Percentiles rank a stretch among this genome's conserved stretches.
Conservation (phyloP, 2,797 vertebrate species). For the Thamnophis elegans region DNA sequence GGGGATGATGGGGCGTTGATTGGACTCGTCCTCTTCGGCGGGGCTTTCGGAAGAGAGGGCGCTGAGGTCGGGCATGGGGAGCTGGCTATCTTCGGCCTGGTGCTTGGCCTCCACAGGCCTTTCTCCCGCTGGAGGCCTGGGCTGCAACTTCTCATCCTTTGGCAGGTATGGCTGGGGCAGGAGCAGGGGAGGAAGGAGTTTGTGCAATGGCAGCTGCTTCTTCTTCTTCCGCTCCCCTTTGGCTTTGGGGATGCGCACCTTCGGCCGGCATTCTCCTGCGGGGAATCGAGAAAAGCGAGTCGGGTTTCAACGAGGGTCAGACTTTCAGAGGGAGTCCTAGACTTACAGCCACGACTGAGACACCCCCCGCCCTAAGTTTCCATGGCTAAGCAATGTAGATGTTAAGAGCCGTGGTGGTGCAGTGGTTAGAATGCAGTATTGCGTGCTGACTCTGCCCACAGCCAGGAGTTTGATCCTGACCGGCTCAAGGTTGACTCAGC, state of each 20-base stretch:
- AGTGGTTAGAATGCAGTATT: too few species aligned
- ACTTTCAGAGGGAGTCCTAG: neutral
- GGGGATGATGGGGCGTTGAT: constrained; percentile 72
- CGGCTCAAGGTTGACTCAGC: too few species aligned
- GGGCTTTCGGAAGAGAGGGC: constrained; percentile 50
- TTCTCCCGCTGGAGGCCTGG: neutral
- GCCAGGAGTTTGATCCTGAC: too few species aligned
- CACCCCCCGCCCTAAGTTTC: too few species aligned
- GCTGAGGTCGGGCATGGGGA: constrained; percentile 51
- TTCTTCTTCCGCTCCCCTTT: constrained; percentile 76
- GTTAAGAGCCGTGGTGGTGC: neutral
- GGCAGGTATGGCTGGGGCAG: fast-evolving
- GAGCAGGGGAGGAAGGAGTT: neutral
- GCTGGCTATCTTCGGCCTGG: neutral
- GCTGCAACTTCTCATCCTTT: neutral
- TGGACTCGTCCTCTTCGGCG: constrained; percentile 57
- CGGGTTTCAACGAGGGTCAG: fast-evolving
- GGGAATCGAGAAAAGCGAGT: neutral
- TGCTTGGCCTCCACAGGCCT: fast-evolving
- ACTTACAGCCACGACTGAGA: neutral
- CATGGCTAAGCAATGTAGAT: neutral
- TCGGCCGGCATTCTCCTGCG: constrained; percentile 67
- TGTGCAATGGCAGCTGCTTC: constrained; percentile 14
- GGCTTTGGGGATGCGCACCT: constrained; percentile 55
- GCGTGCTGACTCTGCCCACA: too few species aligned